A percentile compares a stretch with the other conserved stretches of the same genome.
Conservation (phyloP, 2,888 invertebrate species). For the Athrips mouffetella region DNA sequence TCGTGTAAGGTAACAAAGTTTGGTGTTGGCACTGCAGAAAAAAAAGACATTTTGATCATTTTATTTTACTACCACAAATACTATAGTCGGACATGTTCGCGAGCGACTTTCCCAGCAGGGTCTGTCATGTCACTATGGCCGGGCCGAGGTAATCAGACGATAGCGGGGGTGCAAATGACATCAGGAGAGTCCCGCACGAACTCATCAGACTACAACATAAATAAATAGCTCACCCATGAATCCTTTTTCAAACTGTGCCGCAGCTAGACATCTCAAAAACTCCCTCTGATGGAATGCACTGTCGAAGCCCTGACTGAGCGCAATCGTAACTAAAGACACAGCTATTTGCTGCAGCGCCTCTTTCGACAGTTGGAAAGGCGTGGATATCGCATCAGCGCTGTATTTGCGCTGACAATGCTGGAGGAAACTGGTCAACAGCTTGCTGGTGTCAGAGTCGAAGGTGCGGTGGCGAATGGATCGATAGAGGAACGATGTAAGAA, state of each 20-base stretch:
- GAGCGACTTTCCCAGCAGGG: too few species aligned
- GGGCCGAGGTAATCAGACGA: too few species aligned
- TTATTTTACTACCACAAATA: too few species aligned
- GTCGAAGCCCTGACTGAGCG: constrained; percentile 79
- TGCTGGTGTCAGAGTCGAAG: constrained; percentile 65
- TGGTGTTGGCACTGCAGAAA: constrained; percentile 58
- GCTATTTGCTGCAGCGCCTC: constrained; percentile 77
- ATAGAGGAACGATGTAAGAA: constrained; percentile 79
- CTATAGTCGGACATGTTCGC: too few species aligned
- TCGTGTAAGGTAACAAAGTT: constrained; percentile 61
- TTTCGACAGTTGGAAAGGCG: constrained; percentile 64
- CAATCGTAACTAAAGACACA: constrained; percentile 78
- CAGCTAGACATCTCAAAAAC: constrained; percentile 78
- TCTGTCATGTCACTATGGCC: too few species aligned
- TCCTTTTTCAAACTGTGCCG: constrained; percentile 76
- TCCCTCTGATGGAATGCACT: constrained; percentile 81
- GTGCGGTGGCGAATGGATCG: constrained; percentile 67
- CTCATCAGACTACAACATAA: too few species aligned
- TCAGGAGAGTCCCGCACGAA: too few species aligned
- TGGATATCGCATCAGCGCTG: constrained; percentile 49
- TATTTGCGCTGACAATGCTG: constrained; percentile 60
- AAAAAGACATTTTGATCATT: background rate
- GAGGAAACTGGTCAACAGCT: constrained; percentile 52
- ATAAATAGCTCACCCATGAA: constrained; percentile 56
- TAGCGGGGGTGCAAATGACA: too few species aligned